Evolutionary conservation across 2,797 vertebrate species (phyloP).

Genomic region (Monodelphis domestica): DNA sequence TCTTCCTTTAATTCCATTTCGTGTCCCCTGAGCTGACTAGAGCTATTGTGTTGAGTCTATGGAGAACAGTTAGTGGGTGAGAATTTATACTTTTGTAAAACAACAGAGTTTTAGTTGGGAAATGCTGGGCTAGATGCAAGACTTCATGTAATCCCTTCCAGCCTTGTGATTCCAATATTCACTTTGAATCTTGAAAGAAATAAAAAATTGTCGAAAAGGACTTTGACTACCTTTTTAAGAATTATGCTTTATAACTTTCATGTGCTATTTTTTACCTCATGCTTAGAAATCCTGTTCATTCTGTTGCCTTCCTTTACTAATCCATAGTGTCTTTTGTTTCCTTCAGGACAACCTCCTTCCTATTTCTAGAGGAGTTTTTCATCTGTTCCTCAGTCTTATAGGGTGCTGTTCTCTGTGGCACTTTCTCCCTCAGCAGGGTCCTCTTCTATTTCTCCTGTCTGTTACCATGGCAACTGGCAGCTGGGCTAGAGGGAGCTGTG

Average conservation of each 20-base stretch:
- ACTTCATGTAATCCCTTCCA: background rate
- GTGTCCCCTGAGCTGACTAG: background rate
- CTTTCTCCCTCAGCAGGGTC: slow-evolving; percentile 20
- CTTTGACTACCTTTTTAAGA: background rate
- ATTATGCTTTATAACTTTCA: background rate
- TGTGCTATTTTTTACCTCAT: background rate
- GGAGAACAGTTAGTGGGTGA: background rate
- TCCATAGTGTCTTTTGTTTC: slow-evolving; percentile 32
- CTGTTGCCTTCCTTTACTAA: background rate
- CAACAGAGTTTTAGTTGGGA: background rate
- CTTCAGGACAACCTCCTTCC: background rate
- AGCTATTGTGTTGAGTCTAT: background rate
- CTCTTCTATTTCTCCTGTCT: slow-evolving; percentile 2
- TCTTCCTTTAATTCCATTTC: background rate
- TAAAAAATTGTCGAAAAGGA: background rate
- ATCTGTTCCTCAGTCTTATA: background rate
- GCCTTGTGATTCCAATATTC: background rate
- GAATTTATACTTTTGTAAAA: background rate
- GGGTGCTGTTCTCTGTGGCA: slow-evolving; percentile 13
- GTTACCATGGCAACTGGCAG: slow-evolving; percentile 55
- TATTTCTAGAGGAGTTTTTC: slow-evolving; percentile 22
- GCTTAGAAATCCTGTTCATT: slow-evolving; percentile 8
- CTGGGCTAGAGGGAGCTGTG: slow-evolving; percentile 44
- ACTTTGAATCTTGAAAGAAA: slow-evolving; percentile 39
- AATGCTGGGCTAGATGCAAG: background rate